A percentile compares a stretch with the other conserved stretches of the same genome.
phyloP scores from a whole-genome alignment of 2,113 vertebrate genomes.

The Globicephala melas region DNA sequence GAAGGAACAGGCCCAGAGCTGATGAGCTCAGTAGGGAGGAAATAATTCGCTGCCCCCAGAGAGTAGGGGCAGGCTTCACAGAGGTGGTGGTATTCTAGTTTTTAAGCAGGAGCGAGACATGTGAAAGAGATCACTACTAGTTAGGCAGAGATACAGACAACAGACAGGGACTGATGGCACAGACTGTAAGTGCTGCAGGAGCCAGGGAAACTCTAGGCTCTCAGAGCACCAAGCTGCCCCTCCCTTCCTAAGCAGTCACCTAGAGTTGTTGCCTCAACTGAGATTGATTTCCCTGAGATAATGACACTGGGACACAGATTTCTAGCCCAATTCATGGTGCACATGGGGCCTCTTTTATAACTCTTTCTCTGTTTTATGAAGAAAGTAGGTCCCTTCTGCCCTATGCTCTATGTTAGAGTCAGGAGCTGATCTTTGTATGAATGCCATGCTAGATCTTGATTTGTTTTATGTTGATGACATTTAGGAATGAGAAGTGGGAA shows the following conservation, averaged over 20 bases:
- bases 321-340: not conserved
- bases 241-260: not conserved
- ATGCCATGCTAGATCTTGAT: not conserved
- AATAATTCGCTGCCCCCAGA: not conserved
- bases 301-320: not conserved
- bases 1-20: not conserved
- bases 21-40: not conserved
- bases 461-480: slow-evolving; percentile 19
- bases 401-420: not conserved
- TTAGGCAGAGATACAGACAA: not conserved
- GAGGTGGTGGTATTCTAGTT: not conserved
- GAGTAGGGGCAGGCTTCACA: not conserved
- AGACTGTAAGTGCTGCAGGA: not conserved
- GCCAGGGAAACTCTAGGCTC: not conserved
- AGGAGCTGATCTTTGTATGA: not conserved
- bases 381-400: not conserved
- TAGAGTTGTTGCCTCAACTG: not conserved
- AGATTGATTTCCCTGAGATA: slow-evolving; percentile 14
- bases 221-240: not conserved
- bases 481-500: slow-evolving; percentile 3
- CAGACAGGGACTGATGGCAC: not conserved
- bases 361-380: not conserved
- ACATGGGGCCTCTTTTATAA: not conserved
- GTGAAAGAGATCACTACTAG: not conserved
- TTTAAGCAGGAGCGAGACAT: not conserved